Conservation (phyloP, 2,113 vertebrate species). For the Labeo rohita region DNA sequence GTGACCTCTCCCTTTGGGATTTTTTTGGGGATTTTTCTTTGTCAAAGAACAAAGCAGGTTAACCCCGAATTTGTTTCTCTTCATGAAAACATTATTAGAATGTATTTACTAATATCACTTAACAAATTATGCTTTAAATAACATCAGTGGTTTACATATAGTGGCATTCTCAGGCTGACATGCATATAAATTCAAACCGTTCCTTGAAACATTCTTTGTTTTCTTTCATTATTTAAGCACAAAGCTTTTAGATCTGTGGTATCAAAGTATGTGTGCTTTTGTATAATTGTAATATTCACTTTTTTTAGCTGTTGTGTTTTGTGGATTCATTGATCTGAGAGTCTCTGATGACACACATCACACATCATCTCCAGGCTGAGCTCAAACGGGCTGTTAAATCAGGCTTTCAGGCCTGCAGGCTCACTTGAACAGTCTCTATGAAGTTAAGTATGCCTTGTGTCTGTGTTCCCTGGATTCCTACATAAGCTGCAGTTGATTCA, state of each 20-base stretch:
- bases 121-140: background rate
- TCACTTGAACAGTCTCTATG: constrained; percentile 27
- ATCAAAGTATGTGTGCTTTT: constrained; percentile 8
- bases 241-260: background rate
- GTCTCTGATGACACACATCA: constrained; percentile 32
- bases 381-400: constrained; percentile 40
- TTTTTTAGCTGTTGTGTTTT: constrained; percentile 36
- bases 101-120: background rate
- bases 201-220: background rate
- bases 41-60: background rate
- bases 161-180: background rate
- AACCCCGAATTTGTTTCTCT: background rate
- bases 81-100: background rate
- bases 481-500: background rate
- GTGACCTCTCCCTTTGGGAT: background rate
- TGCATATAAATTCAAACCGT: background rate
- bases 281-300: constrained; percentile 35
- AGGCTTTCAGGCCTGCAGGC: constrained; percentile 26
- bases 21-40: background rate
- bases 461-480: background rate
- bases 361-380: constrained; percentile 28
- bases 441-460: constrained; percentile 10
- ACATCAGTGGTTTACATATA: background rate
- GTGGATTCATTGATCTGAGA: constrained; percentile 26
- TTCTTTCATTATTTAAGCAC: constrained; percentile 3